Percentiles rank a stretch among this genome's conserved stretches.
Conservation (phyloP, 2,888 invertebrate species). For the Acleris emargana region DNA sequence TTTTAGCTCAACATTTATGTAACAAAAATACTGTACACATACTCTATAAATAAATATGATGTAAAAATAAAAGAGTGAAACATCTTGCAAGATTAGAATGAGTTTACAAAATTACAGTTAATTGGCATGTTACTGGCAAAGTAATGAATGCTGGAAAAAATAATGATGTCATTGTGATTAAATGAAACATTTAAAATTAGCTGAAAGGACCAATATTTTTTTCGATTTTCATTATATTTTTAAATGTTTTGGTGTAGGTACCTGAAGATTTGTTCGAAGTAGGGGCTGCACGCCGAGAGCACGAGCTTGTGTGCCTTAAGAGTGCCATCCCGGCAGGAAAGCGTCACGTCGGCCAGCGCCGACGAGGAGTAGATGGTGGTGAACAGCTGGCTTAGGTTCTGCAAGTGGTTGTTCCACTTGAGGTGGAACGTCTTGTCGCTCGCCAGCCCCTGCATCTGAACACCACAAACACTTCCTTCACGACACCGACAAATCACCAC, state of each 20-base stretch:
- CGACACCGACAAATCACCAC: slow-evolving; percentile 69
- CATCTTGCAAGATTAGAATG: slow-evolving; percentile 34
- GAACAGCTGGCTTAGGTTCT: slow-evolving; percentile 88
- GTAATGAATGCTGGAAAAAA: slow-evolving; percentile 60
- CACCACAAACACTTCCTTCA: slow-evolving; percentile 68
- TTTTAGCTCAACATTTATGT: slow-evolving; percentile 49
- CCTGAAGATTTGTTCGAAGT: slow-evolving; percentile 89
- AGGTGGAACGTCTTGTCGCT: slow-evolving; percentile 87
- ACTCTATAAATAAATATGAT: slow-evolving; percentile 36
- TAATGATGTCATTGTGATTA: slow-evolving; percentile 72
- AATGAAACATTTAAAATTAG: slow-evolving; percentile 57
- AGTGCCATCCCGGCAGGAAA: slow-evolving; percentile 88
- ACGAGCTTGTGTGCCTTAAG: slow-evolving; percentile 89
- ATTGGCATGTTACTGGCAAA: slow-evolving; percentile 33
- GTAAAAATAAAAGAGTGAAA: slow-evolving; percentile 34
- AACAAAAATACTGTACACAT: slow-evolving; percentile 42
- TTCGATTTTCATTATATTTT: slow-evolving; percentile 33
- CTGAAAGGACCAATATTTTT: slow-evolving; percentile 39
- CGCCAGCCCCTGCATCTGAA: slow-evolving; percentile 84
- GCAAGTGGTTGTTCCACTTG: slow-evolving; percentile 89
- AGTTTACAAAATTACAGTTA: slow-evolving; percentile 36
- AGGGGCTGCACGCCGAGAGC: slow-evolving; percentile 89
- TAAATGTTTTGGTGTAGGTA: slow-evolving; percentile 50
- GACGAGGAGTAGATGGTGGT: slow-evolving; percentile 88
- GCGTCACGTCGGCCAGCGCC: slow-evolving; percentile 87